Evolutionary conservation across 2,888 invertebrate species (phyloP), one percentile per base, ranked within the genome.

Genomic region (Drosophila infuscata): DNA sequence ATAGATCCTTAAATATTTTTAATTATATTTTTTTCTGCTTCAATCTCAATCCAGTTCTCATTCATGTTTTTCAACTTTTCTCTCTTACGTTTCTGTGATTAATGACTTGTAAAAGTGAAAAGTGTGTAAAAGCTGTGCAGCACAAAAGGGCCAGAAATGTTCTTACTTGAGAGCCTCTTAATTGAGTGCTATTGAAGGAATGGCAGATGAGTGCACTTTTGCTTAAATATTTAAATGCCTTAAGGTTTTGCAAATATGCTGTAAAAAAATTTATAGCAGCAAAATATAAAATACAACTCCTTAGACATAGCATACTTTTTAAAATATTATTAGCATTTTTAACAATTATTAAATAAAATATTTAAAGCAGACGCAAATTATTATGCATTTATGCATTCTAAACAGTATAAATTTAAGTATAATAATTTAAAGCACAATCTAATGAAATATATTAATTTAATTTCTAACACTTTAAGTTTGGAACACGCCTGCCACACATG

Each of bases 21-120:
- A 56, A 30, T 38, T 38, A 56, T 12, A 12, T 38, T 56, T 29
- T 29, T 36, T 36, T n/a, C 36, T n/a, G 9, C 3, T n/a, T 20
- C 43, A 8, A 32, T 56, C 54, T 20, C 32, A 8, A 43, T 57
- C 57, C 15, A 20, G 5, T 57, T 57, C 15, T 9, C 32, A 15
- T 20, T 29, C 35, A 67, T 54, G 29, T 66, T 63, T 67, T 64
- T 52, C 9, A 61, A 62, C 69, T 72, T 72, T 52, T 32, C 49
- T 29, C 36, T 49, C 60, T 66, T 41, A 33, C 53, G n/a, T 57
- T 58, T 48, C 84, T 51, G 74, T 86, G 82, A 81, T 89, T 90
- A 88, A 89, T 86, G 89, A 76, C 75, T 89, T 73, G 84, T 69
- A 66, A 90, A 83, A 90, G 72, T 76, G 77, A 86, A 88, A 90